phyloP scores from a whole-genome alignment of 1,140 invertebrate species.

The Bombyx mori region DNA sequence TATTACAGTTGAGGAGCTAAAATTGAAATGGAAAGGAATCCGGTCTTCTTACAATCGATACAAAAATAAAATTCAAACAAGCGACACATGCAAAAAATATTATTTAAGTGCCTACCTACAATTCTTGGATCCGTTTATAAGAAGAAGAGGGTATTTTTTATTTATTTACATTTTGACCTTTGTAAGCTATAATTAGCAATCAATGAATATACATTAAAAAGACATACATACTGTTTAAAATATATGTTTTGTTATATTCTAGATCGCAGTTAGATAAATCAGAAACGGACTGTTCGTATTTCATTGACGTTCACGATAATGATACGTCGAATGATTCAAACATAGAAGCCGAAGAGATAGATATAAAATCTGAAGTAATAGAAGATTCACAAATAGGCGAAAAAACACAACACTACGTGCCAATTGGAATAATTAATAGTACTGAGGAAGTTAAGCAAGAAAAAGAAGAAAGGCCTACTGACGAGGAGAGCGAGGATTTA shows the following conservation, averaged over 20 bases:
- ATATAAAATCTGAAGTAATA: constrained; percentile 13
- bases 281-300: neutral
- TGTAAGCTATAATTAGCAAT: too few relatives aligned
- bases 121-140: constrained; percentile 27
- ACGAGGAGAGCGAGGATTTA: constrained; percentile 24
- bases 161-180: too few relatives aligned
- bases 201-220: too few relatives aligned
- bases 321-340: constrained; percentile 11
- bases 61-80: constrained; percentile 17
- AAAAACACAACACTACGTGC: too few relatives aligned
- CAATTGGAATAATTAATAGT: too few relatives aligned
- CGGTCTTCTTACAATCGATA: constrained; percentile 29
- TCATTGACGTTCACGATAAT: constrained; percentile 9
- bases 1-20: constrained; percentile 31
- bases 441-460: too few relatives aligned
- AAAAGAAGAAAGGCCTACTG: neutral
- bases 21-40: constrained; percentile 30
- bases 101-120: constrained; percentile 23
- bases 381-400: too few relatives aligned
- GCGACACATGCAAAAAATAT: constrained; percentile 19
- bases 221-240: too few relatives aligned
- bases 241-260: neutral
- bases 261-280: neutral
- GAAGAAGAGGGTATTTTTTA: constrained; percentile 18
- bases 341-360: constrained; percentile 13